Evolutionary conservation across 2,113 vertebrate genomes (phyloP), one percentile per base, ranked within the genome.

Genomic region (Melanocharis versteri): DNA sequence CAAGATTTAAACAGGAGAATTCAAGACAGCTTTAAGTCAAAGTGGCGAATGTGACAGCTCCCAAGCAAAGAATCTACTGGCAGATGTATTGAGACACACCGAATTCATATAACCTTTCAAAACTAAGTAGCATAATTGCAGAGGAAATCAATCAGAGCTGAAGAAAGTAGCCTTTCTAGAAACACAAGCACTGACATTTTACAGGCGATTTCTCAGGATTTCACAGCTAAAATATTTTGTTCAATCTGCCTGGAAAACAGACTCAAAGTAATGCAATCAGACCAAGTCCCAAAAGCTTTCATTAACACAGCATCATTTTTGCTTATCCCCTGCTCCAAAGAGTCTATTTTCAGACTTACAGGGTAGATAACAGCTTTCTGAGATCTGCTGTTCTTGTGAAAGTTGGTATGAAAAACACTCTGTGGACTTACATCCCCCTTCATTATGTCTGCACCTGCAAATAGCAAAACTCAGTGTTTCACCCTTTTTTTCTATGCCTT

Each of bases 401-500:
- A 75, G 35, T 4, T n/a, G 22, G 5, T 26, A 31, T 15, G 26
- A 54, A 81, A 75, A 80, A 53, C 35, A 75, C 10, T 6, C 8
- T 31, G 13, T 18, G 27, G 48, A 22, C 17, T 53, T 56, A 65
- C 33, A 44, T 20, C 31, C 58, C 39, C 39, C 45, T 85, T 30
- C 17, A 50, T 37, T n/a, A 71, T 6, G 2, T 12, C 42, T 83
- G 50, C 50, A 86, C 23, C 51, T 62, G 35, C 51, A 86, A 80
- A 45, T 0, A n/a, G 1, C 37, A 57, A 28, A 54, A 37, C 53
- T 76, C 31, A 27, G 28, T 54, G 12, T 79, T 60, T 3, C 3
- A 8, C 11, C 3, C 19, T 2, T 1, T 28, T 61, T 77, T 10
- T 40, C 37, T 19, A 2, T 0, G 0, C 53, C 64, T 53, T 64